These are phyloP conservation scores for Artemia sp. DNA, from an alignment of 2,888 invertebrate genomes.

Conservation along the genomic window DNA sequence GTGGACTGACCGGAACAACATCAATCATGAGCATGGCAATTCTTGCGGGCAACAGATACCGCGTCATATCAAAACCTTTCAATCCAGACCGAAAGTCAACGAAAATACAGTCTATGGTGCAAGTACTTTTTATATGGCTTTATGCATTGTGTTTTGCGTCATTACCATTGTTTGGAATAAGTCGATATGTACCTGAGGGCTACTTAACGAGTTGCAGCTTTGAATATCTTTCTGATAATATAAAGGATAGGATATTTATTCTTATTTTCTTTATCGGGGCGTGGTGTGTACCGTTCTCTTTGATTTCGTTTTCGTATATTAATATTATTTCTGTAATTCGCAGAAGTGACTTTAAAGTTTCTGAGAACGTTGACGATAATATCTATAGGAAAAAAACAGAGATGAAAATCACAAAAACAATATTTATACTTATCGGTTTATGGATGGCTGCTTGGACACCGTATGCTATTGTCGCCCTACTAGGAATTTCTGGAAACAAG, in stretches of 20 bases:
- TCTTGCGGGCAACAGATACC: constrained; percentile 62
- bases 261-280: constrained; percentile 55
- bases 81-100: constrained; percentile 47
- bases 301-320: constrained; percentile 54
- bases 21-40: constrained; percentile 63
- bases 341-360: neutral
- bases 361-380: neutral
- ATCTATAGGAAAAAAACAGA: constrained; percentile 13
- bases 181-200: constrained; percentile 63
- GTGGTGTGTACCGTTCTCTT: constrained; percentile 51
- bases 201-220: constrained; percentile 68
- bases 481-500: neutral
- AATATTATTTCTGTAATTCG: constrained; percentile 47
- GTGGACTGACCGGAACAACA: constrained; percentile 59
- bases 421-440: constrained; percentile 7
- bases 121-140: constrained; percentile 49
- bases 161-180: constrained; percentile 54
- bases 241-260: constrained; percentile 47
- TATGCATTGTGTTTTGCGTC: constrained; percentile 51
- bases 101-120: constrained; percentile 37
- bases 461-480: constrained; percentile 16
- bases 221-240: constrained; percentile 52
- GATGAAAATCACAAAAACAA: constrained; percentile 17
- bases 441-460: constrained; percentile 21
- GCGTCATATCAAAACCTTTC: constrained; percentile 60